Evolutionary conservation across 2,113 vertebrate genomes (phyloP), one percentile per base, ranked within the genome.

Genomic region (Chunga burmeisteri): DNA sequence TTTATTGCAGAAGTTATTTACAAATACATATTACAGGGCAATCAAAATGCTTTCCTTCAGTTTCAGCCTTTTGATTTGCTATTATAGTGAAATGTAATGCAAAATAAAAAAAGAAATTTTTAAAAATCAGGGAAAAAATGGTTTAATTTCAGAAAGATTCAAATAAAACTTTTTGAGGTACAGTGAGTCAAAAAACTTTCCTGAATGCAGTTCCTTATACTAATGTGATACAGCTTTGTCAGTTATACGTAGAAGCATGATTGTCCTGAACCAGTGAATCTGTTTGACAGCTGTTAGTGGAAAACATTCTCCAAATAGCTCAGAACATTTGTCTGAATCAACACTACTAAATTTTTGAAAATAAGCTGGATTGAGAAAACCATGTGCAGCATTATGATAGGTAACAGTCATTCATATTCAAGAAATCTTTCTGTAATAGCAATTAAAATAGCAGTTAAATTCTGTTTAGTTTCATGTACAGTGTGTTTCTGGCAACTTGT

Each of bases 231-330:
- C 10, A 56, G 1, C 5, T 89, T 86, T 81, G 19, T n/a, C 20
- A 58, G 1, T 30, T 62, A 19, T 10, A 70, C 10, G 13, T 30
- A 17, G 5, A 50, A 1, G 0, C 4, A 1, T 40, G 21, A 30
- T 46, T 65, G 25, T 56, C 12, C 14, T 36, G 21, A 74, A 44
- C 0, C 2, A 75, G 5, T 4, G 0, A 52, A 67, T 70, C 27
- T 62, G 3, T 38, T 93, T 77, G 34, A 75, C 8, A 73, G 36
- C 13, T 90, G 12, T 40, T 77, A 30, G 36, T 40, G 84, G 55
- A 74, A 90, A 71, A 50, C 0, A 1, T 29, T 62, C n/a, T 85
- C 20, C 46, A 81, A 67, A 74, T n/a, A 81, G 2, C 20, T 78
- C 10, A 29, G 16, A 58, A 44, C 2, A 42, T 42, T 67, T 46